Evolutionary conservation across 2,888 invertebrate species (phyloP).

Genomic region (Orthonychiurus folsomi): DNA sequence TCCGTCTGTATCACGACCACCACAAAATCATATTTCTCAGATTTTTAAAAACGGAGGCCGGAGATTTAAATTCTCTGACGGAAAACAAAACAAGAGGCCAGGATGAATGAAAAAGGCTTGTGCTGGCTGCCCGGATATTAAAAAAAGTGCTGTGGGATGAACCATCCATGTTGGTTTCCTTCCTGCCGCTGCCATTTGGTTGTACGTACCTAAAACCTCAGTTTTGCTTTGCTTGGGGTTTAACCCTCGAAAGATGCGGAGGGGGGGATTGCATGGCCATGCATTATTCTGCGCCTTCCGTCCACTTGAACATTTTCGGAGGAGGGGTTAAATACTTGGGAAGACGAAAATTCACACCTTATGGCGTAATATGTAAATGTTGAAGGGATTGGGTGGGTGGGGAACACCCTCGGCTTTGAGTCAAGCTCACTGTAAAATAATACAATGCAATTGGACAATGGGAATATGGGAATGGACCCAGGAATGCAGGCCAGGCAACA

Average conservation of each 20-base stretch:
- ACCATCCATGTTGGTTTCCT: neutral
- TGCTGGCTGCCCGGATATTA: neutral
- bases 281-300: too few relatives aligned
- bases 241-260: neutral
- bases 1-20: too few relatives aligned
- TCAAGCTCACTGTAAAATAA: too few relatives aligned
- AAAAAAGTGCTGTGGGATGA: neutral
- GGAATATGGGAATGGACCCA: too few relatives aligned
- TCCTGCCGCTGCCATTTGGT: neutral
- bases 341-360: too few relatives aligned
- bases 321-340: neutral
- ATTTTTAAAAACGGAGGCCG: neutral
- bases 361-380: too few relatives aligned
- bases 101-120: neutral
- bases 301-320: neutral
- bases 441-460: too few relatives aligned
- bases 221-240: neutral
- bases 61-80: too few relatives aligned
- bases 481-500: neutral
- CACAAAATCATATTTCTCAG: neutral
- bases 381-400: neutral
- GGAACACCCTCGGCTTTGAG: neutral
- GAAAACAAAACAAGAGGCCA: neutral
- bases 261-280: neutral
- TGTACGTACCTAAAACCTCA: neutral